Evolutionary conservation across 1,140 invertebrate species (phyloP), one percentile per base, ranked within the genome.

Genomic region (Drosophila kikkawai): DNA sequence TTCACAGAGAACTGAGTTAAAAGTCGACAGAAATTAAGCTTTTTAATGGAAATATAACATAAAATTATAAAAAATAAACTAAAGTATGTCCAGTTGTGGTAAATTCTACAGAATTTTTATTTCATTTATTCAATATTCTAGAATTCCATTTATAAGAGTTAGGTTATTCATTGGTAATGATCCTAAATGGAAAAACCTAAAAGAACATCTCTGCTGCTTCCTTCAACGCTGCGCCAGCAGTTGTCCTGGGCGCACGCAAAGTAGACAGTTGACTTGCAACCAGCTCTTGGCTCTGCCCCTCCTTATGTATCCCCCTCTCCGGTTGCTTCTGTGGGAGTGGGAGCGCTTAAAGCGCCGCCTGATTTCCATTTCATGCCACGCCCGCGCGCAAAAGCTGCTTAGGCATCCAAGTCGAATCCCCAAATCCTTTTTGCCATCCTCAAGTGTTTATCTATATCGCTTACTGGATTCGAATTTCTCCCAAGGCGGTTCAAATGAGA

Each of bases 361-460:
- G 79, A 88, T 90, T 88, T 88, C 85, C 81, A 87, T 78, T 80
- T 61, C 48, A 59, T 59, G 76, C 61, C 65, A 83, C 82, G 66
- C 79, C 83, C 68, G 34, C 41, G 74, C 56, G 45, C 80, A n/a
- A 79, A 63, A 69, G 69, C 76, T 48, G 80, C 80, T 83, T 71
- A 75, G 44, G 26, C 55, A 56, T 44, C 48, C 69, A 66, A 83
- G 45, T 51, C 68, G 66, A 88, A 79, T 73, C 74, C 80, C 77
- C 69, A 77, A 60, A 78, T 78, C 74, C 75, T 77, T 84, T 87
- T 88, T 79, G 82, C 71, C 66, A 85, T 86, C 58, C 66, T 83
- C 63, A 75, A 90, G 85, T 90, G 84, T 84, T 88, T 83, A 88
- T 88, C 84, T 88, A 90, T 88, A 88, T 84, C 85, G 78, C 69